phyloP scores from a whole-genome alignment of 2,888 invertebrate species.

The Brachypalpus laphriformis region DNA sequence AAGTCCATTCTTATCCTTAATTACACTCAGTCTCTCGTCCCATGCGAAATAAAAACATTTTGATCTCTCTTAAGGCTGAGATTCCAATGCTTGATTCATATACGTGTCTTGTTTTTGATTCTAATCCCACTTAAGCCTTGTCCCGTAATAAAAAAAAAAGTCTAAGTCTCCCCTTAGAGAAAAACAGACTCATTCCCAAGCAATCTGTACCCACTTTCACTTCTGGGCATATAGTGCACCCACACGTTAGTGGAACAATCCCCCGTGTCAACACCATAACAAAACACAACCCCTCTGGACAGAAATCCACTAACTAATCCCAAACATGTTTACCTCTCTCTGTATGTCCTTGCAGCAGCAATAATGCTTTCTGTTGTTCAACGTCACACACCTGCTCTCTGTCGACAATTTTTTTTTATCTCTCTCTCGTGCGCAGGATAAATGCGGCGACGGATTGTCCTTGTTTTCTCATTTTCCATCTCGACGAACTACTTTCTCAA shows the following conservation, averaged over 20 bases:
- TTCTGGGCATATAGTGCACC: not conserved
- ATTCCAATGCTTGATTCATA: no score
- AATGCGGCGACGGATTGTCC: constrained; percentile 47
- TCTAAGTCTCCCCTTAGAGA: not conserved
- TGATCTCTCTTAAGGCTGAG: no score
- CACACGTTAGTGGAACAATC: constrained; percentile 11
- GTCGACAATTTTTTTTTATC: not conserved
- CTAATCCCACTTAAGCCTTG: not conserved
- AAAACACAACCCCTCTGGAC: constrained; percentile 11
- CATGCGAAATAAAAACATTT: no score
- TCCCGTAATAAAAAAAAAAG: constrained; percentile 1
- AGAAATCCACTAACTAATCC: constrained; percentile 29
- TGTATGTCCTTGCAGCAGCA: not conserved
- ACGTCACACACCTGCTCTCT: constrained; percentile 13
- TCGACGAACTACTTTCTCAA: constrained; percentile 63
- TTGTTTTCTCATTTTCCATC: constrained; percentile 43
- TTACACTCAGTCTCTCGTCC: no score
- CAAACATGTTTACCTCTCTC: constrained; percentile 40
- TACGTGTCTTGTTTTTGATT: no score
- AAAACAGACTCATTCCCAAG: not conserved
- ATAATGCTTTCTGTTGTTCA: constrained; percentile 28
- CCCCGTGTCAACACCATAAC: not conserved
- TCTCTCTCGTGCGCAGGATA: constrained; percentile 1
- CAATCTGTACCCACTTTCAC: constrained; percentile 4
- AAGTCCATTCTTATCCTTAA: no score